Base-by-base conservation (phyloP, 53 echinoderm and acorn worm genomes). In the Holothuria leucospilota region DNA sequence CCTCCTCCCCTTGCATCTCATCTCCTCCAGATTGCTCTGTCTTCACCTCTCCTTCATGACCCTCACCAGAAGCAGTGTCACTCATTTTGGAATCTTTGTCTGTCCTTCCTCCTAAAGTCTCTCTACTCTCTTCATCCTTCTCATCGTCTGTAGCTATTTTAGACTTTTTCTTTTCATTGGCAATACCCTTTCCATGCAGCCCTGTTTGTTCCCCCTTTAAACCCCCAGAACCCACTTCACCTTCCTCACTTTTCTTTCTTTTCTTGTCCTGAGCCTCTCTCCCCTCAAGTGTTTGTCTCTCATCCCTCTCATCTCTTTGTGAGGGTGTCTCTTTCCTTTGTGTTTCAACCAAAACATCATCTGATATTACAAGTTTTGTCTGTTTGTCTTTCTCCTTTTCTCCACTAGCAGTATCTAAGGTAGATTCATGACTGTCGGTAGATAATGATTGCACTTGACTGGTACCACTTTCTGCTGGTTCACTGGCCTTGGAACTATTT, bases 161-260 rank as follows among this genome's bases (percentile, higher is more conserved):
- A 20, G 40, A 39, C 34, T 72, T 72, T 46, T 72, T 72, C 46
- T 23, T 72, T 6, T 72, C 72, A 72, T 40, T 72, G 12, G 46
- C 72, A 39, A 8, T 11, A 30, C 72, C 56, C 56, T 56, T 56
- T 46, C 21, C 34, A 18, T 46, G 39, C 41, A 18, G 13, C 41
- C 72, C 18, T 56, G 56, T 18, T 56, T 72, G 14, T 72, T 46
- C 40, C 34, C 20, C 72, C 39, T 39, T 30, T 16, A 46, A 40
- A 23, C 39, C 72, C 20, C 46, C 46, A 12, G 72, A 46, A 11
- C 41, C 40, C 13, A 12, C 0, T 21, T 46, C 72, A n/a, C 46
- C 72, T 12, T 72, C 72, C 23, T 72, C 72, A 46, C 72, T 72
- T 34, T 72, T 72, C 23, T 72, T 72, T 21, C 72, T 30, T 46